Evolutionary conservation across 2,113 vertebrate species (phyloP), one percentile per base, ranked within the genome.

Genomic region (Leucopsar rothschildi): DNA sequence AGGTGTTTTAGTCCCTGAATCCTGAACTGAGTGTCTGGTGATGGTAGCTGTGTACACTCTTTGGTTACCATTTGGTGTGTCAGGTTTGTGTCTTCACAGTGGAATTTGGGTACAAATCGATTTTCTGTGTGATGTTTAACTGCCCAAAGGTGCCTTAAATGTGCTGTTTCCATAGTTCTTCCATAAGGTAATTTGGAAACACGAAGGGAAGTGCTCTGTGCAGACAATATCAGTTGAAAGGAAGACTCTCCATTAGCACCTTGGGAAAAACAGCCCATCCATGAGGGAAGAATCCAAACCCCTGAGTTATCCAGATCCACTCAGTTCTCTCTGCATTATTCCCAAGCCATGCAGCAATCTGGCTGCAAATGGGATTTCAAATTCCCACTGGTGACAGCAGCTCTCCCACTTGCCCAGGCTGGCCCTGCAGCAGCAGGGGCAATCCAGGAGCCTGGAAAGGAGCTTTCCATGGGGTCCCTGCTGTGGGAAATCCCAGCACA

Each of bases 211-310:
- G 18, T 11, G 52, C 57, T 52, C 14, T 0, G 3, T 52, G 52
- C 31, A 35, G 20, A 45, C 5, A 18, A 12, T 5, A 19, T 31
- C 59, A 5, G 3, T 2, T 15, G 42, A 6, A 44, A 53, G 20
- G 47, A 49, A 35, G 4, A 5, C 18, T 53, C 21, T 45, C 1
- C 4, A 0, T 3, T 3, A 44, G 3, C 5, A 2, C 31, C 42
- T n/a, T 22, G 29, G 23, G 6, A 27, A 33, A n/a, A 45, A 2
- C n/a, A 73, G 35, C 42, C 21, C 18, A 3, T 24, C 21, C 5
- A 1, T 5, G 33, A 23, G 6, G 53, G n/a, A 19, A 6, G 1
- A 47, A 20, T 13, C 37, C 59, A 53, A 28, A n/a, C 14, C 40
- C 28, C 57, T 21, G 53, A 60, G 14, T 52, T 60, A 22, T 4